Base-by-base conservation (phyloP, 2,113 vertebrate species). In the Pavo muticus region DNA sequence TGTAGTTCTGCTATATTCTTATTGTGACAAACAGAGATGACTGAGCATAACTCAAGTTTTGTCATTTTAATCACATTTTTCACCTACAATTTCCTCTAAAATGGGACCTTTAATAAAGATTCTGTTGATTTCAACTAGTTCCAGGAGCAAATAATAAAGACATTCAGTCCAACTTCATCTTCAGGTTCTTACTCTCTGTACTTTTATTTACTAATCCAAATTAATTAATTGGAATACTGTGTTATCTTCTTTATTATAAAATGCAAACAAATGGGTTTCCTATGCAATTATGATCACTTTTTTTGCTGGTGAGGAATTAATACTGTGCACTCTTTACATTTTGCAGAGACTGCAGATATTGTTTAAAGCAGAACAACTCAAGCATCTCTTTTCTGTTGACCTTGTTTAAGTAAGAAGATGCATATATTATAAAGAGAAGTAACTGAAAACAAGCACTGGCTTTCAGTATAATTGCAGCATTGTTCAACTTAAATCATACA, bases 391-490 rank as follows among this genome's bases (percentile, higher is more conserved):
- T 94, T 79, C 37, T 59, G 47, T 67, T 92, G 88, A 39, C 77
- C 18, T 14, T 60, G 48, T 94, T n/a, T 11, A 44, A 94, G 39
- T 76, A 87, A 84, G 52, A 93, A 74, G 79, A 83, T 59, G 63
- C 61, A 74, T 50, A 64, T 10, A 8, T 88, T 68, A 82, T 10
- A 68, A 84, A 84, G 74, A 94, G 54, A 94, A 94, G 70, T 95
- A 96, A 97, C 95, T 97, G 95, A 97, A 98, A 97, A 30, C 80
- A 96, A 71, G 83, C 37, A 25, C 48, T 65, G 7, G 69, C 76
- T 93, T 89, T 92, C 52, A 57, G 40, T 32, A 84, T 76, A 84
- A 95, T 39, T 64, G 47, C 56, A 90, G 29, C 32, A 77, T 64
- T 90, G 20, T 85, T 94, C 44, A 79, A 24, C 69, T 93, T 81